Base-by-base conservation (phyloP, 2,888 invertebrate species). In the Steinernema scapterisci region DNA sequence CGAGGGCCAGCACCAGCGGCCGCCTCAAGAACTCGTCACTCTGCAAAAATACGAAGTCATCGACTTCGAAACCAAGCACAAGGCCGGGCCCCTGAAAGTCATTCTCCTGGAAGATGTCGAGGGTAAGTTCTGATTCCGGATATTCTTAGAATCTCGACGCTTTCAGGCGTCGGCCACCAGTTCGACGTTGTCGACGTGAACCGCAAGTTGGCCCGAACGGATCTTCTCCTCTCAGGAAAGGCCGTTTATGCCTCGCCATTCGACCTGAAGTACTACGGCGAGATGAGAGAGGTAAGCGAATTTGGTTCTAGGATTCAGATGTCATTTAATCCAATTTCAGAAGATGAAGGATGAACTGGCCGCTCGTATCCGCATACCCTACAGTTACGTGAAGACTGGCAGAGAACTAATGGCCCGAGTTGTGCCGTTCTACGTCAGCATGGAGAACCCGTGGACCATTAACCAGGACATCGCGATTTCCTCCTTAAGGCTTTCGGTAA, bases 161-260 rank as follows among this genome's bases (percentile, higher is more conserved):
- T 19, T 82, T 56, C 38, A 85, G 86, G 85, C 48, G 75, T 86
- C 48, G 86, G 86, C 25, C 81, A 85, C 56, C 84, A 85, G 71
- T 86, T 84, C 73, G 86, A 86, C 74, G 81, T 85, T 0, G 82
- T 86, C 31, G 80, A 80, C 27, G 82, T 86, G 7, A 76, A 82
- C 19, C 74, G 80, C 23, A 78, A 76, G 31, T 38, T 77, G 19
- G 86, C 85, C 1, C 75, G 85, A 7, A 78, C 75, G 27, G 82
- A 84, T 52, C 77, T 86, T 11, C 75, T 86, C 0, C 79, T 82
- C 7, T 76, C 81, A 0, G 76, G 74, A 72, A 85, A 83, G 45
- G 86, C 86, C 13, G 83, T 82, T 21, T 86, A 86, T 71, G 86
- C 85, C 5, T 86, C 86, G 21, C 86, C 86, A 7, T 86, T 86